Evolutionary conservation across 2,888 invertebrate genomes (phyloP).

Genomic region (Ceratothoa steindachneri): DNA sequence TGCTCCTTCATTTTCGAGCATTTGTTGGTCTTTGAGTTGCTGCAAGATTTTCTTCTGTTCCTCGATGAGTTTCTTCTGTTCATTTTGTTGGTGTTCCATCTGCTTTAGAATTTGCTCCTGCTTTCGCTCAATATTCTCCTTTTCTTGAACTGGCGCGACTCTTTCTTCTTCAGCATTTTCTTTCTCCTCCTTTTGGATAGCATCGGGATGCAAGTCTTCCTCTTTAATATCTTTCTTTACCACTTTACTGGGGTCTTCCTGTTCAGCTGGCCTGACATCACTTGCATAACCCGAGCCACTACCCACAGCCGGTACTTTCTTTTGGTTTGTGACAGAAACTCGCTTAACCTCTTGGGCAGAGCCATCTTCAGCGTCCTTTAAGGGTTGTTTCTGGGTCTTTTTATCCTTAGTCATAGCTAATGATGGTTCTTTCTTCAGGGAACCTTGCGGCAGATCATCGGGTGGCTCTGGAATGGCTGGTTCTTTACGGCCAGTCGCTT

Average conservation of each 20-base stretch:
- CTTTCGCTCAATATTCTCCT: slow-evolving; percentile 24
- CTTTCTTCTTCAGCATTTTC: slow-evolving; percentile 24
- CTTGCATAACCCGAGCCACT: background rate
- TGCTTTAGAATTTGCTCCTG: slow-evolving; percentile 40
- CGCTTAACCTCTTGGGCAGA: slow-evolving; percentile 9
- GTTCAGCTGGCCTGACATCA: slow-evolving; percentile 7
- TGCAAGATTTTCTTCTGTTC: slow-evolving; percentile 44
- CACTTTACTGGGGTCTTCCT: slow-evolving; percentile 28
- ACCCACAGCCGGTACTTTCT: too few species aligned
- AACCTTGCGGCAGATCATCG: background rate
- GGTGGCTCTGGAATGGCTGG: background rate
- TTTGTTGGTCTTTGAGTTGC: slow-evolving; percentile 33
- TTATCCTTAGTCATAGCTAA: background rate
- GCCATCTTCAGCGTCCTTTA: background rate
- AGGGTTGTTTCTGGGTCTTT: too few species aligned
- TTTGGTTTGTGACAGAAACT: too few species aligned
- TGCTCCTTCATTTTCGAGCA: background rate
- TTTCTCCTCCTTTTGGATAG: slow-evolving; percentile 40
- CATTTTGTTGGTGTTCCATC: slow-evolving; percentile 43
- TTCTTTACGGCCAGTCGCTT: background rate
- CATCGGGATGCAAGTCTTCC: slow-evolving; percentile 39
- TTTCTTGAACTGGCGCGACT: background rate
- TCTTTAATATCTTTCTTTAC: slow-evolving; percentile 31
- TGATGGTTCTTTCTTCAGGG: slow-evolving; percentile 15
- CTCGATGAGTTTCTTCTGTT: slow-evolving; percentile 41